Percentiles rank a stretch among this genome's conserved stretches.
Conservation (phyloP, 2,797 vertebrate species). For the Hippoglossus hippoglossus region DNA sequence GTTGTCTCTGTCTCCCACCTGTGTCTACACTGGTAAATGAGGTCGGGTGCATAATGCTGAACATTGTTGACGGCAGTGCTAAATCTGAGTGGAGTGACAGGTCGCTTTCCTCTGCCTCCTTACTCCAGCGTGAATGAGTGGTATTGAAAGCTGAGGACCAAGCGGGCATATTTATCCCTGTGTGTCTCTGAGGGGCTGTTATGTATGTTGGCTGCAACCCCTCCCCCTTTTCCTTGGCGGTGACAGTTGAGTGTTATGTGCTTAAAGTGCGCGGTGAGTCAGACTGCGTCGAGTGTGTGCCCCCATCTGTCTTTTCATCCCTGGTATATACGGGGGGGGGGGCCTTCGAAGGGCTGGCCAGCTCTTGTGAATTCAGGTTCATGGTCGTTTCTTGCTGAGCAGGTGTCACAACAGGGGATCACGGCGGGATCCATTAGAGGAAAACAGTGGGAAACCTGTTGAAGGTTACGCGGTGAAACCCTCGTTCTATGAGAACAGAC, state of each 20-base stretch:
- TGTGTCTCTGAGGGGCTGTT: slow-evolving; percentile 1
- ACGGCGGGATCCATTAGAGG: slow-evolving; percentile 18
- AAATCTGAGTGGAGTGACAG: slow-evolving; percentile 3
- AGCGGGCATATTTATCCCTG: slow-evolving; percentile 18
- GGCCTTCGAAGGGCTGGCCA: slow-evolving; percentile 29
- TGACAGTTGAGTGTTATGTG: slow-evolving; percentile 14
- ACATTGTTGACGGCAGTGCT: slow-evolving; percentile 2
- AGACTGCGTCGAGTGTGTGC: slow-evolving; percentile 15
- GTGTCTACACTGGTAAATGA: background rate
- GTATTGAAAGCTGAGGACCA: slow-evolving; percentile 4
- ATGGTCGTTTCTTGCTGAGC: slow-evolving; percentile 30
- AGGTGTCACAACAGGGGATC: slow-evolving; percentile 36
- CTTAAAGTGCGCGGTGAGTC: slow-evolving; percentile 20
- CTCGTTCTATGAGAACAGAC: slow-evolving; percentile 6
- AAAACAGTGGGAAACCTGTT: slow-evolving; percentile 26
- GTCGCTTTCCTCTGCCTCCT: slow-evolving; percentile 1
- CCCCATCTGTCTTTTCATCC: slow-evolving; percentile 37
- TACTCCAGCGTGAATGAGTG: background rate
- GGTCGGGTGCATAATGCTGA: background rate
- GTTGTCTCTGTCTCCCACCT: background rate
- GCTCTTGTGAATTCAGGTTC: slow-evolving; percentile 29
- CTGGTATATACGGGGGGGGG: background rate
- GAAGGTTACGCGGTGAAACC: slow-evolving; percentile 22
- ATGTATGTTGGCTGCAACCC: slow-evolving; percentile 2
- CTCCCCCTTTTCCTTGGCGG: background rate